Base-by-base conservation (phyloP, 2,888 invertebrate species). In the Caenorhabditis becei region DNA sequence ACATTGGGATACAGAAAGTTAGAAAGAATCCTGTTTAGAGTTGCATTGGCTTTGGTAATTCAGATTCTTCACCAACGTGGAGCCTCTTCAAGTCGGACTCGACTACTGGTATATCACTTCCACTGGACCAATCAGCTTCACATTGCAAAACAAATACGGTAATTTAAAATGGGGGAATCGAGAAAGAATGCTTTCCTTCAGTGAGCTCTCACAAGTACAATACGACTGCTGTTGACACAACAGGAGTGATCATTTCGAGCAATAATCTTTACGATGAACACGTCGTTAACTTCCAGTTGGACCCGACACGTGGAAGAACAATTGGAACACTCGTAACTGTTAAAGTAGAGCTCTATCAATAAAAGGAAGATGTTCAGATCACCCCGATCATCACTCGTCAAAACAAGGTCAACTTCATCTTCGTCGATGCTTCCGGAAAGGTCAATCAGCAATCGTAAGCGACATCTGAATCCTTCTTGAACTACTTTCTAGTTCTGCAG, bases 11-110 rank as follows among this genome's bases (percentile, higher is more conserved):
- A n/a, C 7, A 4, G n/a, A 26, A 11, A 8, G 49, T 41, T 24
- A 24, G 51, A 32, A 16, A 23, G 49, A 10, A 47, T 16, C 32
- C 8, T 2, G n/a, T 18, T 26, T 28, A 16, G n/a, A n/a, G n/a
- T n/a, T n/a, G n/a, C n/a, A n/a, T n/a, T n/a, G n/a, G n/a, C 41
- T 41, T 16, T 3, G 10, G 14, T 23, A 47, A 16, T 35, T 20
- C 28, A 71, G 53, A n/a, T 62, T 63, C 18, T 77, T 77, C 51
- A 51, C 62, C 5, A 26, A 77, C 16, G 28, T 65, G 4, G 77
- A 77, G 11, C 77, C 77, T 14, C 62, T 77, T 1, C 77, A 77
- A 51, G 24, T 77, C 18, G 56, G 63, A 0, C 35, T 72, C 4
- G 72, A 62, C 23, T 69, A 56, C 47, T 67, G 67, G 61, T 67